phyloP scores from a whole-genome alignment of 2,888 invertebrate genomes.

The Autographa gamma region DNA sequence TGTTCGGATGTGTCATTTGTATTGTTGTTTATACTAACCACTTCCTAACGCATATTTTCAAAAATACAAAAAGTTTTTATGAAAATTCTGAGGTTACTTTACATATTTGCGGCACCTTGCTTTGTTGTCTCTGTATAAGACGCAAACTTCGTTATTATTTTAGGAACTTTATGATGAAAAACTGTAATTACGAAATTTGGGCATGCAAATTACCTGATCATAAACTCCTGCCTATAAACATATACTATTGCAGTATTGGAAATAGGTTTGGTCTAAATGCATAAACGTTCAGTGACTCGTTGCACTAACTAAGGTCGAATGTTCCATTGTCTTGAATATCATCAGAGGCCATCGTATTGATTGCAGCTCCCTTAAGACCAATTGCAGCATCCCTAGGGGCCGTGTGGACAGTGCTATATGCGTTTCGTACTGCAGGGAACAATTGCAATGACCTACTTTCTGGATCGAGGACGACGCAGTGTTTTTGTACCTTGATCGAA shows the following conservation, averaged over 20 bases:
- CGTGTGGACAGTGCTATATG: background rate
- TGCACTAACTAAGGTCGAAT: background rate
- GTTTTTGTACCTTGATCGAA: background rate
- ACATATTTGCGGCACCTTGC: no score
- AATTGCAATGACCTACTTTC: slow-evolving; percentile 3
- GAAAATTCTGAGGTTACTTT: no score
- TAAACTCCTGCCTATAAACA: no score
- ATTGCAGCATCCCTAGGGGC: background rate
- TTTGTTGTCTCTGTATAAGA: no score
- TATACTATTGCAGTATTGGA: no score
- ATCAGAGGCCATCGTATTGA: background rate
- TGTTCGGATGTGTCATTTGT: background rate
- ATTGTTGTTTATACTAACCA: background rate
- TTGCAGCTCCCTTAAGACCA: slow-evolving; percentile 5
- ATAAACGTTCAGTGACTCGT: background rate
- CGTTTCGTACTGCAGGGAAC: background rate
- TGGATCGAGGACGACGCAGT: background rate
- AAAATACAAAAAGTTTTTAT: no score
- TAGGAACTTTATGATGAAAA: no score
- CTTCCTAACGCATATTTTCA: background rate
- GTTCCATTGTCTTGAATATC: background rate
- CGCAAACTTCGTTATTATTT: no score
- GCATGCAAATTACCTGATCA: no score
- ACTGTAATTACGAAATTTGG: no score
- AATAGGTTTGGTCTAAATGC: background rate